A percentile compares a stretch with the other conserved stretches of the same genome.
These are phyloP conservation scores for Orussus abietinus DNA, from an alignment of 1,140 invertebrate species.

Conservation along the genomic window DNA sequence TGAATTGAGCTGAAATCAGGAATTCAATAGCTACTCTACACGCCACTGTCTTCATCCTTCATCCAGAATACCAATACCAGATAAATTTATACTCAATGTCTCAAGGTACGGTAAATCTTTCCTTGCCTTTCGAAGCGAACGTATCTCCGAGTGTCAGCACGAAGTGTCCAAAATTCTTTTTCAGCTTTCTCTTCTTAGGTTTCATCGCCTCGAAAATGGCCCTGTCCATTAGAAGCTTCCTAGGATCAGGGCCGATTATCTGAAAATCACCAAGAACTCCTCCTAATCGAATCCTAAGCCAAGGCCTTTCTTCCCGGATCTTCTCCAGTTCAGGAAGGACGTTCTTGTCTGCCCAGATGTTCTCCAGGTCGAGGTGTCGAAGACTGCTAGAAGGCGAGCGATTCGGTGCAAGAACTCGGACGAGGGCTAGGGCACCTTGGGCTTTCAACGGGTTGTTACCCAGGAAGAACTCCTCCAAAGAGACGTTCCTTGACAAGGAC, in stretches of 20 bases:
- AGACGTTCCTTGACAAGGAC: slow-evolving; percentile 31
- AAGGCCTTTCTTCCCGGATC: slow-evolving; percentile 27
- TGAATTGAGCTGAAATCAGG: too few relatives aligned
- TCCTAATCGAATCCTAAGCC: slow-evolving; percentile 40
- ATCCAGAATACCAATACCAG: too few relatives aligned
- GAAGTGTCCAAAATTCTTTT: slow-evolving; percentile 48
- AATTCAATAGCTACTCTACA: too few relatives aligned
- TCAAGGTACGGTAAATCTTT: too few relatives aligned
- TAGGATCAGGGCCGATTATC: slow-evolving; percentile 44
- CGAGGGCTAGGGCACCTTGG: slow-evolving; percentile 27
- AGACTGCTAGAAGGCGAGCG: slow-evolving; percentile 24
- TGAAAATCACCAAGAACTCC: slow-evolving; percentile 49
- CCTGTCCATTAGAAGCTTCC: slow-evolving; percentile 45
- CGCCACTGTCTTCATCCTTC: too few relatives aligned
- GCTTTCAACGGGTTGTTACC: slow-evolving; percentile 37
- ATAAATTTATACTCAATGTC: too few relatives aligned
- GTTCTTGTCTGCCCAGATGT: slow-evolving; percentile 43
- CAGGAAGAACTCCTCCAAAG: slow-evolving; percentile 30
- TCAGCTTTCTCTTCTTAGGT: slow-evolving; percentile 42
- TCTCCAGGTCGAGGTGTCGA: slow-evolving; percentile 42
- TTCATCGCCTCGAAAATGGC: slow-evolving; percentile 47
- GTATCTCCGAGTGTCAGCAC: slow-evolving; percentile 31
- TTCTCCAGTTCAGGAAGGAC: slow-evolving; percentile 33
- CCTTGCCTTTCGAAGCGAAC: slow-evolving; percentile 21
- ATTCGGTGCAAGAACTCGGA: slow-evolving; percentile 20